These are phyloP conservation scores for Coptodon rendalli DNA, from an alignment of 2,113 vertebrate species.

Conservation along the genomic window DNA sequence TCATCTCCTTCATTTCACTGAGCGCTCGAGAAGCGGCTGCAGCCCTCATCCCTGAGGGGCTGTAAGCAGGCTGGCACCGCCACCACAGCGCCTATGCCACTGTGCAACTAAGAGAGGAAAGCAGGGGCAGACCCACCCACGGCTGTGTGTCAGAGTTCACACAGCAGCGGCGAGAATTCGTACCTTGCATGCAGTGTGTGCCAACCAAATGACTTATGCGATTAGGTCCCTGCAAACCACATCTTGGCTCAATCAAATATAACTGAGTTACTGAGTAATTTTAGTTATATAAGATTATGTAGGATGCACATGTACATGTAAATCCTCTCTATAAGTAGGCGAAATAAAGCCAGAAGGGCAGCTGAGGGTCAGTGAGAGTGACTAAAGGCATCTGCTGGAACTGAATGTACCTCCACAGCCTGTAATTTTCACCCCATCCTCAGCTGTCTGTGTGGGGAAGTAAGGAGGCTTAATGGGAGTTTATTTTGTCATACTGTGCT, in stretches of 20 bases:
- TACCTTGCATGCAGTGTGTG: not conserved
- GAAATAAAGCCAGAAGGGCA: conserved; percentile 29
- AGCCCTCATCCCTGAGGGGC: not conserved
- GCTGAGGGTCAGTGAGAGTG: conserved; percentile 31
- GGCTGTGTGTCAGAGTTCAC: conserved; percentile 22
- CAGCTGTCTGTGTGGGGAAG: conserved; percentile 45
- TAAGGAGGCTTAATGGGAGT: conserved; percentile 41
- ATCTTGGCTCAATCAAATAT: not conserved
- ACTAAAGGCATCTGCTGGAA: conserved; percentile 36
- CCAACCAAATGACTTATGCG: not conserved
- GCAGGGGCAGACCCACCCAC: conserved; percentile 3
- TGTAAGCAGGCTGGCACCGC: conserved; percentile 4
- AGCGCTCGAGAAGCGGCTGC: conserved; percentile 15
- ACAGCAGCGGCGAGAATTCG: not conserved
- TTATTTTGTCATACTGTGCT: conserved; percentile 50
- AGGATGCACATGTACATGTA: conserved; percentile 9
- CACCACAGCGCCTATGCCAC: not conserved
- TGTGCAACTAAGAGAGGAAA: not conserved
- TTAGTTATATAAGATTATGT: conserved; percentile 36
- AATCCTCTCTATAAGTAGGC: not conserved
- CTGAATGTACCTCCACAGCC: conserved; percentile 14
- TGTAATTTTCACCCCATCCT: conserved; percentile 15
- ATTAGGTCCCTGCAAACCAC: not conserved
- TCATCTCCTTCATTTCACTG: conserved; percentile 49
- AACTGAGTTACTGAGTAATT: not conserved